Conservation (phyloP, 2,888 invertebrate species). For the Agrochola circellaris region DNA sequence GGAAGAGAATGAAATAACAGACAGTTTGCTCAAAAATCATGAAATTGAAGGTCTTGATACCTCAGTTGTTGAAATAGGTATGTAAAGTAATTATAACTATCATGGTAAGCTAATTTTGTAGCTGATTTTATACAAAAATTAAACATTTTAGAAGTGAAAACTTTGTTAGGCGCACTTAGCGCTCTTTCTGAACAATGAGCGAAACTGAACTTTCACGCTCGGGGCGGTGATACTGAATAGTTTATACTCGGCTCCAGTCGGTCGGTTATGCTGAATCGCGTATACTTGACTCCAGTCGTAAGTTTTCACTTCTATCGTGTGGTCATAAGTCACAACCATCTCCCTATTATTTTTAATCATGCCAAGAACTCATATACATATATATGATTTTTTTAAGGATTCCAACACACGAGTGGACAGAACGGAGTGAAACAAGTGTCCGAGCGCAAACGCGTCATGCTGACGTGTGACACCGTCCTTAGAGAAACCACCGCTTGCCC, state of each 20-base stretch:
- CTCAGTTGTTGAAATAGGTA: constrained; percentile 35
- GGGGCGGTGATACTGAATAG: too few species aligned
- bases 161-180: too few species aligned
- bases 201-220: too few species aligned
- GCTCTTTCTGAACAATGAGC: too few species aligned
- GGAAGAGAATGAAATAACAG: constrained; percentile 18
- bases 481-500: constrained; percentile 84
- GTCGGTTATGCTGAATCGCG: too few species aligned
- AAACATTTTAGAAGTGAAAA: too few species aligned
- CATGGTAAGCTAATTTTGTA: not conserved
- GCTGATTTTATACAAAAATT: too few species aligned
- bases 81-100: not conserved
- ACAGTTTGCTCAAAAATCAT: not conserved
- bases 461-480: constrained; percentile 80
- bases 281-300: too few species aligned
- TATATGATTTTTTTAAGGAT: constrained; percentile 71
- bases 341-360: not conserved
- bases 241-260: too few species aligned
- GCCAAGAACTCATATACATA: not conserved
- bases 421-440: constrained; percentile 77
- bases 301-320: too few species aligned
- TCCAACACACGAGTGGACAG: constrained; percentile 43
- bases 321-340: not conserved
- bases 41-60: not conserved
- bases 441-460: constrained; percentile 79